A percentile compares a stretch with the other conserved stretches of the same genome.
Conservation (phyloP, 2,113 vertebrate species). For the Natator depressus region DNA sequence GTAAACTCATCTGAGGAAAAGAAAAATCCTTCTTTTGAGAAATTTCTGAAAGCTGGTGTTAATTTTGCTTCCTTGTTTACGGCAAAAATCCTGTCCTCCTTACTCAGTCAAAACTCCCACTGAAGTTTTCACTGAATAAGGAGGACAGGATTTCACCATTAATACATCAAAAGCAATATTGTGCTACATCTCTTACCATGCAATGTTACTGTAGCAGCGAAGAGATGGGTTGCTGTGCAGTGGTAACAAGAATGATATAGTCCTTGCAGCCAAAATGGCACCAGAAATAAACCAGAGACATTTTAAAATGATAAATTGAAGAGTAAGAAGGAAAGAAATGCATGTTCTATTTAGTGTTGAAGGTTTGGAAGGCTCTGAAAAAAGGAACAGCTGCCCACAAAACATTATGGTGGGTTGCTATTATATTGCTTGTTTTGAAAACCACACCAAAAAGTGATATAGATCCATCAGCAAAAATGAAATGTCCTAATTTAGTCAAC, state of each 20-base stretch:
- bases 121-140: not conserved
- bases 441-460: not conserved
- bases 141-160: not conserved
- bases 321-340: not conserved
- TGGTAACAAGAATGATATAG: not conserved
- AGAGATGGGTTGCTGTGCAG: not conserved
- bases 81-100: not conserved
- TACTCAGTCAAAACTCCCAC: not conserved
- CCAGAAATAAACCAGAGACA: not conserved
- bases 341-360: not conserved
- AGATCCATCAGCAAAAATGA: not conserved
- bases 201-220: accelerated
- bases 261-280: not conserved
- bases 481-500: not conserved
- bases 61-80: not conserved
- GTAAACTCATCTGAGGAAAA: not conserved
- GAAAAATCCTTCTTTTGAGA: not conserved
- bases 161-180: not conserved
- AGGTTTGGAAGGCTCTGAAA: not conserved
- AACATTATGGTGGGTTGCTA: not conserved
- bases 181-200: not conserved
- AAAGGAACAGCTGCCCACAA: not conserved
- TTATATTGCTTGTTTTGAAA: not conserved
- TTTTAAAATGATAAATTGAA: not conserved
- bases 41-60: not conserved